These are phyloP conservation scores for Tribolium castaneum DNA, from an alignment of 1,140 invertebrate genomes.

Conservation along the genomic window DNA sequence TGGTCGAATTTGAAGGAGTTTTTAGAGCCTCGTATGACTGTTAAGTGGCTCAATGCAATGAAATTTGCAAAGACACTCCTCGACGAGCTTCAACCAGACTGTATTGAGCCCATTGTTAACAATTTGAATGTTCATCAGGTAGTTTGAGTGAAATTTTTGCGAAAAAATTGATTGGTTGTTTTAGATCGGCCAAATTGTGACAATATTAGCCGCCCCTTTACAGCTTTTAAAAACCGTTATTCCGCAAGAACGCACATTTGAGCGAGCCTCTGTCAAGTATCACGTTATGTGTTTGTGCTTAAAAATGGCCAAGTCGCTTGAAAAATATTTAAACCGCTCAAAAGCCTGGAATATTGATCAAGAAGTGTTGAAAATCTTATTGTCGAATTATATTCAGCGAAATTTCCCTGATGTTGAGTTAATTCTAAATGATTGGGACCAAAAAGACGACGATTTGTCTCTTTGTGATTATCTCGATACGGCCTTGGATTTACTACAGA, in stretches of 20 bases:
- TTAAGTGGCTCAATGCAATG: slow-evolving; percentile 69
- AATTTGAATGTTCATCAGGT: slow-evolving; percentile 59
- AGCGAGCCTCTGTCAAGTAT: slow-evolving; percentile 62
- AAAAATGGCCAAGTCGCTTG: slow-evolving; percentile 65
- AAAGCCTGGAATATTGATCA: slow-evolving; percentile 55
- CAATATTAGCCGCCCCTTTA: slow-evolving; percentile 66
- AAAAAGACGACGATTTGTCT: slow-evolving; percentile 49
- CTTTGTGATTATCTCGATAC: slow-evolving; percentile 62
- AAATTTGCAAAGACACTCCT: slow-evolving; percentile 69
- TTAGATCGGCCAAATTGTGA: slow-evolving; percentile 66
- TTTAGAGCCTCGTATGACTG: slow-evolving; percentile 70
- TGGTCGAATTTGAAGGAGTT: slow-evolving; percentile 69
- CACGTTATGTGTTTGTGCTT: slow-evolving; percentile 66
- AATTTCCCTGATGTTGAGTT: slow-evolving; percentile 67
- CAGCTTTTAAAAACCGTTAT: slow-evolving; percentile 66
- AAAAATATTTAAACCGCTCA: slow-evolving; percentile 63
- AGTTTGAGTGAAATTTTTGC: background rate
- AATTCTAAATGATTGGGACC: slow-evolving; percentile 66
- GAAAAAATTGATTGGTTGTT: slow-evolving; percentile 1
- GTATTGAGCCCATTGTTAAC: slow-evolving; percentile 56
- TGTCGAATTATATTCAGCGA: slow-evolving; percentile 66
- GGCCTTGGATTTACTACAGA: slow-evolving; percentile 68
- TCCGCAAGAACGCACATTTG: slow-evolving; percentile 61
- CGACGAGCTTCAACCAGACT: slow-evolving; percentile 64
- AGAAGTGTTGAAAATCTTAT: slow-evolving; percentile 63